Evolutionary conservation across 2,888 invertebrate genomes (phyloP), one percentile per base, ranked within the genome.

Genomic region (Noctuana brunneofusca): DNA sequence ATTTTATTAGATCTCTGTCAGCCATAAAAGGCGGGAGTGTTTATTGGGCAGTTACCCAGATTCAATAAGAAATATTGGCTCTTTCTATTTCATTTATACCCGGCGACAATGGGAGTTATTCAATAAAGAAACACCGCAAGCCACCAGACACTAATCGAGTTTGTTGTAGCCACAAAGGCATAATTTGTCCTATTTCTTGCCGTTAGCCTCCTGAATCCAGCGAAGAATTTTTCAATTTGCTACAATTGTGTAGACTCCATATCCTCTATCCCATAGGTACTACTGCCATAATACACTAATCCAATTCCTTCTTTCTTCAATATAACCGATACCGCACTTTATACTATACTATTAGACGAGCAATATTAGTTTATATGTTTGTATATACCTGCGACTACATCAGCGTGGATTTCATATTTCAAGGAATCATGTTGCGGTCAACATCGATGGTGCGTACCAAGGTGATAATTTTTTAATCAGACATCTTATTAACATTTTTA

Each of bases 1-100:
- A 66, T 71, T 75, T 71, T 73, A 75, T 75, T 72, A 70, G 67
- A 46, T 73, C 68, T 57, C 71, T 72, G 74, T 75, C 75, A 74
- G 72, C 70, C 75, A 73, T 81, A 75, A 79, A 77, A 71, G 72
- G 70, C 63, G 38, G 65, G 71, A 71, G 68, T 75, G 75, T 80
- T 86, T 85, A 86, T 84, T 81, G 79, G 80, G 77, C 77, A 78
- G 79, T 82, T 79, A 79, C 79, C 66, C 77, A 76, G 80, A 80
- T 84, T 82, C 80, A 83, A 84, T 82, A 80, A 77, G 78, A 75
- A 78, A 80, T 83, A 84, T 81, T 66, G 63, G 50, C 63, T 67
- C 55, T 18, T 50, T 59, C 58, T 64, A 64, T 65, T 64, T 52
- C 58, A 66, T 63, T 67, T 64, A 64, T 63, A 58, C 52, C 12